phyloP scores from a whole-genome alignment of 2,113 vertebrate species.

The Petroica traversi region DNA sequence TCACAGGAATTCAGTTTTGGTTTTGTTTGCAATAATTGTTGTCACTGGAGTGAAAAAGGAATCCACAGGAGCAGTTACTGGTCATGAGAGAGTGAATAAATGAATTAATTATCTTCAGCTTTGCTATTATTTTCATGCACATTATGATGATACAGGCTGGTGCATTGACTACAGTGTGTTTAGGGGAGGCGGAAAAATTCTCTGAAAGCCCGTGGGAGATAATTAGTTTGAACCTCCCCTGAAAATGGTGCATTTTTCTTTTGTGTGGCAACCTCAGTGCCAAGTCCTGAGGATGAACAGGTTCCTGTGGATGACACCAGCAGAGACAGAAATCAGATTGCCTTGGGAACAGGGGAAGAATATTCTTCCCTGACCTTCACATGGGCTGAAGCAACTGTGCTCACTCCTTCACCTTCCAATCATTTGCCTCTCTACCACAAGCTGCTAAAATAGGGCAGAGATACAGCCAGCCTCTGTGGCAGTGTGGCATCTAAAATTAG shows the following conservation, averaged over 20 bases:
- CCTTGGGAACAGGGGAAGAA: neutral
- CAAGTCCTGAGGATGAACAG: neutral
- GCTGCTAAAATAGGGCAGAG: neutral
- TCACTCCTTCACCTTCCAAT: neutral
- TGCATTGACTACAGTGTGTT: neutral
- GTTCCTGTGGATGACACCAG: neutral
- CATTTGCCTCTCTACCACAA: neutral
- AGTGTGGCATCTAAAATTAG: neutral
- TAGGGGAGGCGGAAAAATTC: neutral
- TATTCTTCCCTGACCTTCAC: neutral
- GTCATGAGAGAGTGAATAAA: neutral
- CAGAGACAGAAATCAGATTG: neutral
- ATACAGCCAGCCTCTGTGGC: neutral
- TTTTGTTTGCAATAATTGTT: slow-evolving; percentile 8
- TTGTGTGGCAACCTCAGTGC: neutral
- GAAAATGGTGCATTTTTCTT: neutral
- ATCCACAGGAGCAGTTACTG: slow-evolving; percentile 6
- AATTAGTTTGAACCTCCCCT: neutral
- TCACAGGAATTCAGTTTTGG: neutral
- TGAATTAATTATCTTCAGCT: slow-evolving; percentile 1
- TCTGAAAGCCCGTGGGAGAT: neutral
- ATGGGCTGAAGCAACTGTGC: neutral
- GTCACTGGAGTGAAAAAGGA: slow-evolving; percentile 13
- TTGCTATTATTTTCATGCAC: neutral
- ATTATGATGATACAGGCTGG: neutral